Evolutionary conservation across 2,113 vertebrate genomes (phyloP).

Genomic region (Hydrolagus affinis): DNA sequence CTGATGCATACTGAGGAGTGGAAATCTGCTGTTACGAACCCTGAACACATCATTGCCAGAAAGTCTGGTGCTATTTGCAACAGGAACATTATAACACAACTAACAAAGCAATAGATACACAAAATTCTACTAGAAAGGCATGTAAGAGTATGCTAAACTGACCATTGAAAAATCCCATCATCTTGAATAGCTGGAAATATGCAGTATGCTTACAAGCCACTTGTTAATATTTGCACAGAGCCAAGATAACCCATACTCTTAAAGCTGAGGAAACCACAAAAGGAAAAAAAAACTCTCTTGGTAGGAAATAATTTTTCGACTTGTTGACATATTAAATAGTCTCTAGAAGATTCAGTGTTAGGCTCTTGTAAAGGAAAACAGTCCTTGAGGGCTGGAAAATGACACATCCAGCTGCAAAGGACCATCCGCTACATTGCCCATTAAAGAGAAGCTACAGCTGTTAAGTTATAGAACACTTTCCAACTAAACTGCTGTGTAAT

Average conservation of each 20-base stretch:
- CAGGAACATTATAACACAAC: not conserved
- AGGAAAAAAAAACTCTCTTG: not conserved
- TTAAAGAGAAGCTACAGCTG: not conserved
- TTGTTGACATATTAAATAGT: constrained; percentile 42
- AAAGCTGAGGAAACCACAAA: constrained; percentile 36
- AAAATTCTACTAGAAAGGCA: not conserved
- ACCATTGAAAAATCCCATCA: too few relatives aligned
- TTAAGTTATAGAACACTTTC: not conserved
- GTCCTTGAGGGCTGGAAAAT: not conserved
- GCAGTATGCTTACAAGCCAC: not conserved
- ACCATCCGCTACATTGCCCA: not conserved
- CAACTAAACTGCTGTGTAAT: not conserved
- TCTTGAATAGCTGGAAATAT: not conserved
- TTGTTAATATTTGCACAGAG: not conserved
- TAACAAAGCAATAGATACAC: not conserved
- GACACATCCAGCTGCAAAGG: not conserved
- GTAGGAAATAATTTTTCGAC: constrained; percentile 36
- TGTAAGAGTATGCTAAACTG: not conserved
- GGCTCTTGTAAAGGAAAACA: not conserved
- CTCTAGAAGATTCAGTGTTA: constrained; percentile 27
- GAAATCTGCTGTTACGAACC: not conserved
- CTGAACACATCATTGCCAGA: not conserved
- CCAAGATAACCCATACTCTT: constrained; percentile 34
- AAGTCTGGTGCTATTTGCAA: not conserved
- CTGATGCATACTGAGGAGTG: not conserved